Conservation (phyloP, 2,888 invertebrate genomes). For the Plagiodera versicolora region DNA sequence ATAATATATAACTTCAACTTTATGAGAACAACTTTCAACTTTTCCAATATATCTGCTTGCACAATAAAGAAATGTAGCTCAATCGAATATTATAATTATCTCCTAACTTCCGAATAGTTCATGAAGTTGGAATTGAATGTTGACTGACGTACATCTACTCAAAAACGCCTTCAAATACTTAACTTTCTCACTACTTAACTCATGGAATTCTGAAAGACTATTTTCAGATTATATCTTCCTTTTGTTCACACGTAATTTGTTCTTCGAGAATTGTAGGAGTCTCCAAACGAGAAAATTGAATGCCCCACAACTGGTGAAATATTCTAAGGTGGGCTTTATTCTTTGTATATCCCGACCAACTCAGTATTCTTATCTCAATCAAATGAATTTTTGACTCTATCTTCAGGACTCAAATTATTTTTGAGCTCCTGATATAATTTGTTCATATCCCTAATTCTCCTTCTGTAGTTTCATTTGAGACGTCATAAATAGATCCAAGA, state of each 20-base stretch:
- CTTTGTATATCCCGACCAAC: too few relatives aligned
- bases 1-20: too few relatives aligned
- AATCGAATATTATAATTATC: background rate
- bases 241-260: conserved; percentile 25
- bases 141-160: background rate
- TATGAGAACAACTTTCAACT: background rate
- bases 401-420: too few relatives aligned
- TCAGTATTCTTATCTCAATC: too few relatives aligned
- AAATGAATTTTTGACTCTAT: too few relatives aligned
- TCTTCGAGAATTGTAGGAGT: conserved; percentile 37
- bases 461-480: too few relatives aligned
- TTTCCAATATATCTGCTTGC: background rate
- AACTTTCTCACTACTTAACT: background rate
- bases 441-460: too few relatives aligned
- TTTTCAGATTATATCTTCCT: conserved; percentile 23
- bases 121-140: background rate
- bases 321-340: too few relatives aligned
- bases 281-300: conserved; percentile 11
- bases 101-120: background rate
- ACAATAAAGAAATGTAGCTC: background rate
- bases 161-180: background rate
- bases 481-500: too few relatives aligned
- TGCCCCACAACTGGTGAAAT: background rate
- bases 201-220: background rate
- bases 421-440: too few relatives aligned